Evolutionary conservation across 2,113 vertebrate species (phyloP).

Genomic region (Apeltes quadracus): DNA sequence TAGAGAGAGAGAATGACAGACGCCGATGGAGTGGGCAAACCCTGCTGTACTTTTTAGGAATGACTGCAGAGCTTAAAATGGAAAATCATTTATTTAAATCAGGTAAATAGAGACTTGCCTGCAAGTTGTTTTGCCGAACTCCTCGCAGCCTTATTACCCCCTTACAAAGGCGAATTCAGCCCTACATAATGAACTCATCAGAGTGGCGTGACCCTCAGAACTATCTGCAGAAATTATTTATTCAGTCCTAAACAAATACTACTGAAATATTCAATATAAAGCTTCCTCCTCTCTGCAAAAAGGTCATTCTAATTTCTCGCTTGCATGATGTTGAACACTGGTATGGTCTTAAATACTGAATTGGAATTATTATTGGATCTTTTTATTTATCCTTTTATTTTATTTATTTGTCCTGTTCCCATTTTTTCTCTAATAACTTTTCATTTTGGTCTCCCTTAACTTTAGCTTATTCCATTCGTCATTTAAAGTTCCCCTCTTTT

Average conservation of each 20-base stretch:
- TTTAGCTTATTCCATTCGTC: neutral
- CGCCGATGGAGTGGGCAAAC: slow-evolving; percentile 7
- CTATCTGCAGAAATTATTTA: slow-evolving; percentile 43
- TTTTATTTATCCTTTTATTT: too few species aligned
- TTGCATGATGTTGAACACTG: slow-evolving; percentile 13
- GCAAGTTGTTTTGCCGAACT: slow-evolving; percentile 9
- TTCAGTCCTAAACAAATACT: slow-evolving; percentile 37
- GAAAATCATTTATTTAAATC: slow-evolving; percentile 6
- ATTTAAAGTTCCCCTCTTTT: neutral
- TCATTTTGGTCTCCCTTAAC: neutral
- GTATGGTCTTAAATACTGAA: slow-evolving; percentile 4
- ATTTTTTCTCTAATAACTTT: neutral
- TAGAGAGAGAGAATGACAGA: slow-evolving; percentile 1
- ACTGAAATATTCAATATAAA: slow-evolving; percentile 32
- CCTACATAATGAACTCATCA: slow-evolving; percentile 44
- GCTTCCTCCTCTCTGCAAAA: slow-evolving; percentile 23
- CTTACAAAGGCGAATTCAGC: slow-evolving; percentile 11
- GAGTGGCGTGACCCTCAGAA: slow-evolving; percentile 32
- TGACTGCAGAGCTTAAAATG: neutral
- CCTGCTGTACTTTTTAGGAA: neutral
- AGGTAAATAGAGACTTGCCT: slow-evolving; percentile 11
- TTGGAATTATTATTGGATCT: neutral
- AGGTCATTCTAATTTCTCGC: neutral
- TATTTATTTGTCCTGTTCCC: neutral
- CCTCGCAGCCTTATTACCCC: neutral